A percentile compares a stretch with the other conserved stretches of the same genome.
Evolutionary conservation across 2,888 invertebrate genomes (phyloP).

Genomic region (Agrilus cyanescens): DNA sequence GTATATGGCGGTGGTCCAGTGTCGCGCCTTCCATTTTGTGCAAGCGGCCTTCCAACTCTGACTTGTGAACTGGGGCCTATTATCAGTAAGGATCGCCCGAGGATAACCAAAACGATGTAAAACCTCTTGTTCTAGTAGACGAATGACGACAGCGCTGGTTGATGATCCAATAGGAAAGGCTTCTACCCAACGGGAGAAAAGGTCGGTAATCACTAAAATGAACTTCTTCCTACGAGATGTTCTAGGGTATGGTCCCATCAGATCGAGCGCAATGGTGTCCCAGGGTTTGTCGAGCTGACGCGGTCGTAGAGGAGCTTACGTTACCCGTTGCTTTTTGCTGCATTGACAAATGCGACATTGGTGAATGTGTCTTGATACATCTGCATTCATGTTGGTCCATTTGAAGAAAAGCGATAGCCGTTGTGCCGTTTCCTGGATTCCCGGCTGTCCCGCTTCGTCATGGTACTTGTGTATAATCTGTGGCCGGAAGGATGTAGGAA

Average conservation of each 20-base stretch:
- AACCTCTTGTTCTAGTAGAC: conserved; percentile 8
- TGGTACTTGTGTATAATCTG: conserved; percentile 6
- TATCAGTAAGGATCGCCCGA: conserved; percentile 8
- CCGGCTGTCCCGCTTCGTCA: conserved; percentile 16
- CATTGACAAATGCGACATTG: conserved; percentile 5
- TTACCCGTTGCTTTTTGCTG: too few species aligned
- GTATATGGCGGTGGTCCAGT: not conserved
- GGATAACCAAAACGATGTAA: conserved; percentile 10
- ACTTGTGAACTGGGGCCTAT: conserved; percentile 7
- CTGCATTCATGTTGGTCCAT: conserved; percentile 8
- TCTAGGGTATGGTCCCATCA: conserved; percentile 9
- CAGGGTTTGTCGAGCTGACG: conserved; percentile 7
- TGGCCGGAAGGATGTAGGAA: not conserved
- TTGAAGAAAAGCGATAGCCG: conserved; percentile 4
- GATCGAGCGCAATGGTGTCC: conserved; percentile 8
- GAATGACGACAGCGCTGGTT: conserved; percentile 2
- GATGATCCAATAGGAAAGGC: conserved; percentile 12
- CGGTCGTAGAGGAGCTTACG: conserved; percentile 5
- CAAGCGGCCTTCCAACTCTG: conserved; percentile 9
- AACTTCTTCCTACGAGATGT: conserved; percentile 7
- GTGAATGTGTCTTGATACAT: conserved; percentile 16
- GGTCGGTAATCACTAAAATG: conserved; percentile 15
- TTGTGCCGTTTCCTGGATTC: conserved; percentile 13
- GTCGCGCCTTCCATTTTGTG: not conserved
- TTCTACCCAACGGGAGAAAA: conserved; percentile 18